Percentiles rank a stretch among this genome's conserved stretches.
phyloP scores from a whole-genome alignment of 2,797 vertebrate genomes.

The Ispidina picta region DNA sequence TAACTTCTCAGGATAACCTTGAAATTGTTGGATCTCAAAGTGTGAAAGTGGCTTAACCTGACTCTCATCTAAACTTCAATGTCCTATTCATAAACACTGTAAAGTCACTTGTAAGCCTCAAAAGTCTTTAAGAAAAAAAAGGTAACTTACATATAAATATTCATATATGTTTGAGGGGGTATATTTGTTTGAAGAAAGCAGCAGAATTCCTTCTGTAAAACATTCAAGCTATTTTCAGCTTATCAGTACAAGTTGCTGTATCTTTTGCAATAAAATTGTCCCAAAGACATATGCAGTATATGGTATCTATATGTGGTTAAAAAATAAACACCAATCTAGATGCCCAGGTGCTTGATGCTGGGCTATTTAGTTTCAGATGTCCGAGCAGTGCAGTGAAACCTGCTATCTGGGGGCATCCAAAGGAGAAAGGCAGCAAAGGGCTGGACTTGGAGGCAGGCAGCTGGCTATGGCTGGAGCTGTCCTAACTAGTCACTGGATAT shows the following conservation, averaged over 20 bases:
- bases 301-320: neutral
- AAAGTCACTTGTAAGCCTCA: neutral
- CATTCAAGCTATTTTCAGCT: conserved; percentile 20
- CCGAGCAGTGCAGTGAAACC: neutral
- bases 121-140: neutral
- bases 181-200: conserved; percentile 12
- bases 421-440: neutral
- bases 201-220: conserved; percentile 14
- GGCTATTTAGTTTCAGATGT: neutral
- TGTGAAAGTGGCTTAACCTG: neutral
- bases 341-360: no score
- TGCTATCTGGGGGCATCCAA: neutral
- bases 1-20: neutral
- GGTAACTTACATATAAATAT: neutral
- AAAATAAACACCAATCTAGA: neutral
- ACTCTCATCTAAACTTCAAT: neutral
- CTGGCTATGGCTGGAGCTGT: neutral
- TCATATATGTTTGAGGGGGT: neutral
- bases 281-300: neutral
- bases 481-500: neutral
- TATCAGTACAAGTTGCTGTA: neutral
- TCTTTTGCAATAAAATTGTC: conserved; percentile 66
- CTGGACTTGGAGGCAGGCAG: neutral
- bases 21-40: neutral
- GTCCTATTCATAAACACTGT: neutral